Conservation (phyloP, 2,888 invertebrate genomes). For the Aphrophora alni region DNA sequence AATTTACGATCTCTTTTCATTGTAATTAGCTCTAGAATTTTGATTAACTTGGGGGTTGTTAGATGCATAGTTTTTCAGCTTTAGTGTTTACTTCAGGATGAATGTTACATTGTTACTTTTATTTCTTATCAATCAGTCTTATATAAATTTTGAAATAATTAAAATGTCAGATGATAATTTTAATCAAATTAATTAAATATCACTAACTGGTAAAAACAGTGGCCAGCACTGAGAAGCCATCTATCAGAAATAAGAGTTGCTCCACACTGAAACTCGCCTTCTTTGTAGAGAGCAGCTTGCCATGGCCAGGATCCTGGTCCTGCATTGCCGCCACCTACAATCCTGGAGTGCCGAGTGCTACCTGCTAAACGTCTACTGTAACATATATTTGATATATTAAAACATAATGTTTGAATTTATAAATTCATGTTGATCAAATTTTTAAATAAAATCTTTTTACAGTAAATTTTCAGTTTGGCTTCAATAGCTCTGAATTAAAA, state of each 20-base stretch:
- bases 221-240: slow-evolving; percentile 82
- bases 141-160: too few relatives aligned
- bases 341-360: slow-evolving; percentile 64
- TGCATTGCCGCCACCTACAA: slow-evolving; percentile 80
- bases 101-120: too few relatives aligned
- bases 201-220: slow-evolving; percentile 80
- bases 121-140: too few relatives aligned
- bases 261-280: slow-evolving; percentile 85
- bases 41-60: too few relatives aligned
- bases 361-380: slow-evolving; percentile 16
- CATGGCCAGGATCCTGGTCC: slow-evolving; percentile 82
- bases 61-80: too few relatives aligned
- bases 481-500: too few relatives aligned
- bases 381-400: background rate
- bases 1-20: too few relatives aligned
- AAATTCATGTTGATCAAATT: background rate
- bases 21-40: too few relatives aligned
- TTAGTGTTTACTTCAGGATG: too few relatives aligned
- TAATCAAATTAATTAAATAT: too few relatives aligned
- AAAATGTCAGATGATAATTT: too few relatives aligned
- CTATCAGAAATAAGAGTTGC: slow-evolving; percentile 73
- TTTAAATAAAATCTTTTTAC: background rate
- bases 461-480: too few relatives aligned
- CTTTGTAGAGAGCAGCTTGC: slow-evolving; percentile 85
- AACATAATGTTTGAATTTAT: slow-evolving; percentile 7